These are phyloP conservation scores for Forbesichthys agassizii DNA, from an alignment of 2,113 vertebrate species.

Conservation along the genomic window DNA sequence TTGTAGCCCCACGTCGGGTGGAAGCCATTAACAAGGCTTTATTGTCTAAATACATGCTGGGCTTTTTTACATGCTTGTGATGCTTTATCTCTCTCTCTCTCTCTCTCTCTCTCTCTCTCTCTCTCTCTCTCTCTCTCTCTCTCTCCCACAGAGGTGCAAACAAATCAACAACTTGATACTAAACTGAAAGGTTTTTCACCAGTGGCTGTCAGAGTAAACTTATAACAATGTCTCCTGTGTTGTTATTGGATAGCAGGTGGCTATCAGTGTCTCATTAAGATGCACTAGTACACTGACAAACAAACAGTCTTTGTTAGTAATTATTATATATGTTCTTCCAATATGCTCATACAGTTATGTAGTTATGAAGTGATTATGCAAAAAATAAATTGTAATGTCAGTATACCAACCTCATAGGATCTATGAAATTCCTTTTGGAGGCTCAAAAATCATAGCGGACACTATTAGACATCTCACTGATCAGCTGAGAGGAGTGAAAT, in stretches of 20 bases:
- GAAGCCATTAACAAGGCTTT: conserved; percentile 49
- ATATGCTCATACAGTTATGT: too few relatives aligned
- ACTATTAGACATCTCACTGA: too few relatives aligned
- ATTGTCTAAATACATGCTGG: conserved; percentile 51
- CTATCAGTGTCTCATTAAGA: too few relatives aligned
- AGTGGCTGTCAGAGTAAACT: conserved; percentile 37
- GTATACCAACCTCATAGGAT: background rate
- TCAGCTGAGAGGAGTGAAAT: too few relatives aligned
- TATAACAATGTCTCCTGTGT: background rate
- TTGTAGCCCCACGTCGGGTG: conserved; percentile 40
- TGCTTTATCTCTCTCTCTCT: conserved; percentile 4
- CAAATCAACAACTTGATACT: conserved; percentile 29
- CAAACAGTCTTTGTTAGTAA: too few relatives aligned
- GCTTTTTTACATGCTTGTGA: conserved; percentile 26
- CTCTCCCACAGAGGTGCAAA: background rate
- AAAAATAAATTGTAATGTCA: too few relatives aligned
- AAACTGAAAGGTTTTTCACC: conserved; percentile 38
- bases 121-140: conserved; percentile 18
- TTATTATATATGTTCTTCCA: too few relatives aligned
- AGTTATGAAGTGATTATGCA: too few relatives aligned
- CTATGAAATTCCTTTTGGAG: background rate
- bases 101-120: conserved; percentile 13
- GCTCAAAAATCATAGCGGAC: background rate
- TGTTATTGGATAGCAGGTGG: background rate
- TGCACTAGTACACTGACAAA: too few relatives aligned